Conservation (phyloP, 1,140 invertebrate genomes). For the Aporrectodea caliginosa region DNA sequence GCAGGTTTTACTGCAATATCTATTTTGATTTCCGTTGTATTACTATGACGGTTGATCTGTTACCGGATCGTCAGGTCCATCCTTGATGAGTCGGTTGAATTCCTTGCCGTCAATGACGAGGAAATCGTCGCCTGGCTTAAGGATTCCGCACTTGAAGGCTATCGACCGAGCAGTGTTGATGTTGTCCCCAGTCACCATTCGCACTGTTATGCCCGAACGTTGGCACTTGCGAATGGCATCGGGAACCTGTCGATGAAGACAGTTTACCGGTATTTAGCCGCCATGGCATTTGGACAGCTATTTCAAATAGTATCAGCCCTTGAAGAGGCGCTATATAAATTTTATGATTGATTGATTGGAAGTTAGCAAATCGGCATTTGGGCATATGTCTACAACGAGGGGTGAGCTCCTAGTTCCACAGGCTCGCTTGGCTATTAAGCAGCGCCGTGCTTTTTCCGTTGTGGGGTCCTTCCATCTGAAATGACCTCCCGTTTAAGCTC, state of each 20-base stretch:
- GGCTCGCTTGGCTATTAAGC: no score
- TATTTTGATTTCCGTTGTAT: no score
- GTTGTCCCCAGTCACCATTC: conserved; percentile 71
- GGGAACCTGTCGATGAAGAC: conserved; percentile 61
- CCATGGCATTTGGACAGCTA: no score
- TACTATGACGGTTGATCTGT: no score
- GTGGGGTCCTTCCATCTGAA: no score
- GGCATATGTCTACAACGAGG: no score
- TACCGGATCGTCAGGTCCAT: conserved; percentile 60
- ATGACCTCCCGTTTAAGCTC: no score
- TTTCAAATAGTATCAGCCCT: conserved; percentile 27
- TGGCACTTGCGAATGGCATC: conserved; percentile 99
- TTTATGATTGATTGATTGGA: neutral
- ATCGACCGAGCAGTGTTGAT: conserved; percentile 76
- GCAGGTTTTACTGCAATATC: no score
- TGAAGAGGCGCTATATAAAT: neutral
- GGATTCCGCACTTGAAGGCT: conserved; percentile 68
- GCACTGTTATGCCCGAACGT: conserved; percentile 89
- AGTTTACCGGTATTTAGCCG: neutral
- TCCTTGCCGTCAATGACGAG: conserved; percentile 65
- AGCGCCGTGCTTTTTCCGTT: no score
- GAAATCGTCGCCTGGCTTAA: conserved; percentile 62
- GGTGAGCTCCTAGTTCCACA: no score
- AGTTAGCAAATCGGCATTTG: neutral
- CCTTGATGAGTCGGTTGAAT: conserved; percentile 58